phyloP scores from a whole-genome alignment of 2,113 vertebrate genomes.

The Petroica traversi region DNA sequence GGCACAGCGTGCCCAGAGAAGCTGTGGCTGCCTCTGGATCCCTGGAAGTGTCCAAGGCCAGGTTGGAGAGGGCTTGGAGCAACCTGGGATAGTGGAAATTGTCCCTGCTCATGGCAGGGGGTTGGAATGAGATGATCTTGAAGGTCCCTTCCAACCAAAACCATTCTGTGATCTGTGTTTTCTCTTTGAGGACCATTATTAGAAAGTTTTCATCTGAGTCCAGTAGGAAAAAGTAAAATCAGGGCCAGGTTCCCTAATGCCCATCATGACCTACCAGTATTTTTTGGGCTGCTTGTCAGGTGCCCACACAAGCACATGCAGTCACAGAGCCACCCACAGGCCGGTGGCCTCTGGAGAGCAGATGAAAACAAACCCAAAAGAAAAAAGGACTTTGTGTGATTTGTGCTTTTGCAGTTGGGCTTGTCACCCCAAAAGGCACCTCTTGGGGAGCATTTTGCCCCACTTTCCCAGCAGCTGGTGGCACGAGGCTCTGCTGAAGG shows the following conservation, averaged over 20 bases:
- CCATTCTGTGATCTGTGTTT: background rate
- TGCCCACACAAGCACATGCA: background rate
- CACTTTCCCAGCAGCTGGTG: background rate
- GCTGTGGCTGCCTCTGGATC: background rate
- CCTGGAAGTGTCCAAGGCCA: background rate
- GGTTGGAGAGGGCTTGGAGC: accelerated
- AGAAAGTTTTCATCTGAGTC: background rate
- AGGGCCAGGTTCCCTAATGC: background rate
- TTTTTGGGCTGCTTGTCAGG: background rate
- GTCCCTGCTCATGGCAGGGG: background rate
- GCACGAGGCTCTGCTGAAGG: accelerated
- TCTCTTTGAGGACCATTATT: background rate
- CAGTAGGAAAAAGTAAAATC: background rate
- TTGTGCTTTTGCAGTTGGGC: background rate
- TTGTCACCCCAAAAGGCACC: background rate
- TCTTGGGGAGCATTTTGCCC: background rate
- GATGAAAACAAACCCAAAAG: background rate
- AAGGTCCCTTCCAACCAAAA: background rate
- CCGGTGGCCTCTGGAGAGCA: background rate
- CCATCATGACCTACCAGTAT: background rate
- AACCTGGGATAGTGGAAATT: background rate
- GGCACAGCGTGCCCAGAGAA: background rate
- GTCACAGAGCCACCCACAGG: background rate
- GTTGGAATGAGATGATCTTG: background rate
- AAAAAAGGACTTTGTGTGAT: background rate